These are phyloP conservation scores for Astropecten irregularis DNA, from an alignment of 53 echinoderm and acorn worm genomes.

Conservation along the genomic window DNA sequence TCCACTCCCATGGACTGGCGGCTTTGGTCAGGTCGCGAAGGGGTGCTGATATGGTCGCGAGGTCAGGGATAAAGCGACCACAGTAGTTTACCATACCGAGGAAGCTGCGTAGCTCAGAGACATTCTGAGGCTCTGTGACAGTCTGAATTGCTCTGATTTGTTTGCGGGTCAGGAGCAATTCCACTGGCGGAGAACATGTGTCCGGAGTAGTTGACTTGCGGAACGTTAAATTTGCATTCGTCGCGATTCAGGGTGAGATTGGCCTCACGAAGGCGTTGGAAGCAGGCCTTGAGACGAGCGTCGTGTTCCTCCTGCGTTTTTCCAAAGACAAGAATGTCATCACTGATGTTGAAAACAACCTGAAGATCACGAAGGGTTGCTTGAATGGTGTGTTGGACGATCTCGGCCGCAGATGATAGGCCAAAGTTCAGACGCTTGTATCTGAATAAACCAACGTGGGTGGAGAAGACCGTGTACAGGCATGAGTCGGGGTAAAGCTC, in stretches of 20 bases:
- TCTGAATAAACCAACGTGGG: too few species aligned
- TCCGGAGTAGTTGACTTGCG: conserved; percentile 32
- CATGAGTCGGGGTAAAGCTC: conserved; percentile 49
- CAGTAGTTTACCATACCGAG: too few species aligned
- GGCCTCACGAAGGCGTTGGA: conserved; percentile 28
- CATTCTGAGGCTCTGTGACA: too few species aligned
- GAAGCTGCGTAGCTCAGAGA: too few species aligned
- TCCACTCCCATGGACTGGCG: conserved; percentile 45
- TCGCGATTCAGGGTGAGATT: conserved; percentile 50
- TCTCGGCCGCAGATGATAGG: conserved; percentile 21
- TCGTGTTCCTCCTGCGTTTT: conserved; percentile 46
- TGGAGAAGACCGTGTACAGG: conserved; percentile 48
- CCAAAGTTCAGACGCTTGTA: conserved; percentile 40
- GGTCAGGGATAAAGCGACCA: too few species aligned
- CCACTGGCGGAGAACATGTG: conserved; percentile 56
- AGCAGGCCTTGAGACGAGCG: conserved; percentile 20
- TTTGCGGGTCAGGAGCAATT: conserved; percentile 48
- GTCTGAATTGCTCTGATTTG: conserved; percentile 50
- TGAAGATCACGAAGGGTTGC: conserved; percentile 28
- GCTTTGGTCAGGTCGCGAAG: too few species aligned
- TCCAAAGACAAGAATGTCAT: conserved; percentile 65
- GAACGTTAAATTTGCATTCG: conserved; percentile 23
- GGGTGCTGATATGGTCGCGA: too few species aligned
- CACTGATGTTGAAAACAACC: conserved; percentile 64
- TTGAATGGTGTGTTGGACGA: conserved; percentile 38